These are phyloP conservation scores for Zonitis immaculata DNA, from an alignment of 2,888 invertebrate species.

Conservation along the genomic window DNA sequence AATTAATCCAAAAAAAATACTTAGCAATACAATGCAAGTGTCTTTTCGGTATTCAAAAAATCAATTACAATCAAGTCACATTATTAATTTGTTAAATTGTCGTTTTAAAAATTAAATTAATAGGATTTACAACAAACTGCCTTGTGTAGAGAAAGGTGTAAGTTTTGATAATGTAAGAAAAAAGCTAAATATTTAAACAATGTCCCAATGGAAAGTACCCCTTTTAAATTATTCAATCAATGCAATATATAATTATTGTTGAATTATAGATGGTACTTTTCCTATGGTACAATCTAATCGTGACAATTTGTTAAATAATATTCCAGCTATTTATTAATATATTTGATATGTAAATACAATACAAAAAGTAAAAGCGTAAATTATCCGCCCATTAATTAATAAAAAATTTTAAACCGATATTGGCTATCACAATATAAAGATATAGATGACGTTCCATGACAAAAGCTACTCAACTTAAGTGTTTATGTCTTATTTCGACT, in stretches of 20 bases:
- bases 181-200: background rate
- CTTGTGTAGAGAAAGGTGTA: background rate
- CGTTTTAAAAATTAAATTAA: no score
- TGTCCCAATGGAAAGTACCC: background rate
- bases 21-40: constrained; percentile 27
- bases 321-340: constrained; percentile 5
- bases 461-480: no score
- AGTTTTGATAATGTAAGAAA: background rate
- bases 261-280: background rate
- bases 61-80: constrained; percentile 24
- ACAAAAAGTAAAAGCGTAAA: constrained; percentile 25
- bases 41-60: constrained; percentile 23
- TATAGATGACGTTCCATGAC: no score
- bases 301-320: background rate
- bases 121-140: background rate
- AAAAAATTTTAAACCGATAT: constrained; percentile 8
- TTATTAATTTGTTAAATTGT: background rate
- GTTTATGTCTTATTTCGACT: no score
- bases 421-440: background rate
- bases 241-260: no score
- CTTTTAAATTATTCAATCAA: background rate
- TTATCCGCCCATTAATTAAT: constrained; percentile 34
- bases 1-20: no score
- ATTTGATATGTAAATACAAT: constrained; percentile 17
- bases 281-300: background rate